Conservation (phyloP, 2,113 vertebrate species). For the Agapornis roseicollis region DNA sequence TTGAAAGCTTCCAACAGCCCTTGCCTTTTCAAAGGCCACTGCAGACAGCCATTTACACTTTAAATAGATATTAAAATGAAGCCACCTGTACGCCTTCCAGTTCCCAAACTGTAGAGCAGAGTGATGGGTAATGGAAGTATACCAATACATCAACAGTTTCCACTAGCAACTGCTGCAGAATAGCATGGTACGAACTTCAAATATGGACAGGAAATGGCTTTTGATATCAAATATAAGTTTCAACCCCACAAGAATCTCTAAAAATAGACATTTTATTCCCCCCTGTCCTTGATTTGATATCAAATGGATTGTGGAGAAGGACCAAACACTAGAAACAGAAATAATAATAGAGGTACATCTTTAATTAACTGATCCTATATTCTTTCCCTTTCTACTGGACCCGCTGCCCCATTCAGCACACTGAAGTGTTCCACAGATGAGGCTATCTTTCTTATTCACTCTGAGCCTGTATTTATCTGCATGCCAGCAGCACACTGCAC, state of each 20-base stretch:
- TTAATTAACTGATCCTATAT: conserved; percentile 26
- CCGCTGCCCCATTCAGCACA: background rate
- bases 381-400: background rate
- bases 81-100: conserved; percentile 45
- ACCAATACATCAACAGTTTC: conserved; percentile 64
- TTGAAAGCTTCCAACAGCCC: conserved; percentile 33
- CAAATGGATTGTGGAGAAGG: conserved; percentile 73
- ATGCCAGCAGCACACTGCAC: background rate
- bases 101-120: conserved; percentile 13
- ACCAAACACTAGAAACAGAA: conserved; percentile 61
- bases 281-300: conserved; percentile 46
- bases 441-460: background rate
- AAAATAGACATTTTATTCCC: conserved; percentile 68
- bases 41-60: conserved; percentile 51
- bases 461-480: background rate
- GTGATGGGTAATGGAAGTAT: conserved; percentile 48
- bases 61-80: conserved; percentile 65
- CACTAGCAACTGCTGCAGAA: conserved; percentile 66
- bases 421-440: background rate
- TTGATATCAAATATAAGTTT: conserved; percentile 78
- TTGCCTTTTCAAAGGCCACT: conserved; percentile 47
- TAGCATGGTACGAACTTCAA: conserved; percentile 68
- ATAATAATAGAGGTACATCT: conserved; percentile 67
- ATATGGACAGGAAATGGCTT: conserved; percentile 80
- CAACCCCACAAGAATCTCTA: conserved; percentile 77